Conservation (phyloP, 2,797 vertebrate species). For the Eutrigla gurnardus region DNA sequence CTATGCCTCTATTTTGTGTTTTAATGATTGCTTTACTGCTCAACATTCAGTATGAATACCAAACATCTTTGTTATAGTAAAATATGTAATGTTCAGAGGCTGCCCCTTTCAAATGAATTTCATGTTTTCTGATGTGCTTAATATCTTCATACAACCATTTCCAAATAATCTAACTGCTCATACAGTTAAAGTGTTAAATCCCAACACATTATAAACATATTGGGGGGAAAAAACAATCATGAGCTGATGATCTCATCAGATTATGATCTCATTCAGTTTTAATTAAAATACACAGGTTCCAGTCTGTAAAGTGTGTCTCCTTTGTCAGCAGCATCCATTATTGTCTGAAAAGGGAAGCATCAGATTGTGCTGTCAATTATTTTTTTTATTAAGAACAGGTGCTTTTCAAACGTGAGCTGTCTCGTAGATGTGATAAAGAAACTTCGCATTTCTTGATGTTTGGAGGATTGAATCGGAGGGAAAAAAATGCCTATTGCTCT, state of each 20-base stretch:
- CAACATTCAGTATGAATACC: constrained; percentile 11
- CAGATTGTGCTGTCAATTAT: constrained; percentile 51
- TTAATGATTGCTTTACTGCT: constrained; percentile 10
- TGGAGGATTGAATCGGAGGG: constrained; percentile 19
- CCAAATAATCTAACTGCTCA: constrained; percentile 16
- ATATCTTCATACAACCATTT: constrained; percentile 13
- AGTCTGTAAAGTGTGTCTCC: constrained; percentile 13
- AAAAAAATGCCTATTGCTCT: constrained; percentile 1
- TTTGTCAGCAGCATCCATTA: constrained; percentile 22
- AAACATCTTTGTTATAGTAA: not conserved
- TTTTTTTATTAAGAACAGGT: constrained; percentile 14
- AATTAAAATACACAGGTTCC: constrained; percentile 50
- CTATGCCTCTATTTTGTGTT: constrained; percentile 6
- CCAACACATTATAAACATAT: constrained; percentile 21
- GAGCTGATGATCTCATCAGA: constrained; percentile 28
- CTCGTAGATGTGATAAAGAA: constrained; percentile 4
- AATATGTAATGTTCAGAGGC: constrained; percentile 11
- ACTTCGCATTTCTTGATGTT: constrained; percentile 31
- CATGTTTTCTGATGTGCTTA: constrained; percentile 27
- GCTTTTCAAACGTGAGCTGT: constrained; percentile 28
- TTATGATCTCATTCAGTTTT: constrained; percentile 14
- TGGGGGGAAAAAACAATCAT: constrained; percentile 28
- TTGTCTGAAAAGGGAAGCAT: constrained; percentile 29
- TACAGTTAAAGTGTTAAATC: constrained; percentile 33
- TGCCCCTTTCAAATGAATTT: constrained; percentile 3